Percentiles rank a stretch among this genome's conserved stretches.
Conservation (phyloP, 2,888 invertebrate species). For the Phorcus lineatus region DNA sequence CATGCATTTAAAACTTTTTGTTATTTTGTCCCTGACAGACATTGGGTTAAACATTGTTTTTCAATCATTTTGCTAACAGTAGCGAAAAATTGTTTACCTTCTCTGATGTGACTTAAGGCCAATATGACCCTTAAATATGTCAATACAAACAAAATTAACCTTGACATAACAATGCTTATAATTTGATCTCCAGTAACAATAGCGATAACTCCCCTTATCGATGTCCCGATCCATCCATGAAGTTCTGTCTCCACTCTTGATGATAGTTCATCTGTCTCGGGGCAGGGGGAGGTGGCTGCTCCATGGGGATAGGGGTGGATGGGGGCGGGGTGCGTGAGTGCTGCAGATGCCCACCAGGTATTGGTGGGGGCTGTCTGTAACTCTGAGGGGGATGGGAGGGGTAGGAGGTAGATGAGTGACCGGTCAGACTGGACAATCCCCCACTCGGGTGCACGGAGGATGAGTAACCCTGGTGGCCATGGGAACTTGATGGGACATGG, state of each 20-base stretch:
- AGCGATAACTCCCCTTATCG: neutral
- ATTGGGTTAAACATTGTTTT: too few species aligned
- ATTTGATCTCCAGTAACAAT: too few species aligned
- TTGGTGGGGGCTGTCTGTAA: conserved; percentile 4
- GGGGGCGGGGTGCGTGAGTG: conserved; percentile 14
- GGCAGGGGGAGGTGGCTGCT: conserved; percentile 31
- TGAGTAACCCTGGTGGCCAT: neutral
- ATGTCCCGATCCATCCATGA: conserved; percentile 28
- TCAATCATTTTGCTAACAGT: too few species aligned
- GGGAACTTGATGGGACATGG: conserved; percentile 5
- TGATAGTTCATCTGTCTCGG: conserved; percentile 18
- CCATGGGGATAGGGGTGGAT: conserved; percentile 19
- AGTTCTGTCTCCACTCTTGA: conserved; percentile 34
- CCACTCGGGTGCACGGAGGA: neutral
- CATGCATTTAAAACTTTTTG: too few species aligned
- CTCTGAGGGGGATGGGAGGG: conserved; percentile 10
- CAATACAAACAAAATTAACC: too few species aligned
- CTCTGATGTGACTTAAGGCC: too few species aligned
- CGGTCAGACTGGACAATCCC: neutral
- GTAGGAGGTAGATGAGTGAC: conserved; percentile 1
- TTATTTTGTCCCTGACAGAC: too few species aligned
- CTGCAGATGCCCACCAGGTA: conserved; percentile 24
- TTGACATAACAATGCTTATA: too few species aligned
- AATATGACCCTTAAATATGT: too few species aligned
- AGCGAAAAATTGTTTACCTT: too few species aligned